phyloP scores from a whole-genome alignment of 2,113 vertebrate genomes.

The Carollia perspicillata region DNA sequence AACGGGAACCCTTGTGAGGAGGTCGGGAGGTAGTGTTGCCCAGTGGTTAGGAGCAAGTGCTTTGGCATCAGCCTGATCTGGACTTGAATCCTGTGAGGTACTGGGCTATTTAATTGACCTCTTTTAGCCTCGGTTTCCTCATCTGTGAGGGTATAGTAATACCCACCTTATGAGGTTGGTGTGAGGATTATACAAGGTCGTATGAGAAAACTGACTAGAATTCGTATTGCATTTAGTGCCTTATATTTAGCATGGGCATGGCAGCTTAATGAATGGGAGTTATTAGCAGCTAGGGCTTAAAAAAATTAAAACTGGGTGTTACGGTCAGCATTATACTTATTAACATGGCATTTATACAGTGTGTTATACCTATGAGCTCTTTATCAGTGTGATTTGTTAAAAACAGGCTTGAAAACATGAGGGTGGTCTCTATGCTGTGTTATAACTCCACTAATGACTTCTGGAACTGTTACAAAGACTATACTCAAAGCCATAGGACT shows the following conservation, averaged over 20 bases:
- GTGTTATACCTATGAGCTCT: not conserved
- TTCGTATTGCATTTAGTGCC: not conserved
- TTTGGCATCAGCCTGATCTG: not conserved
- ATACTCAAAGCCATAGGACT: not conserved
- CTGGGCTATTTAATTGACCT: not conserved
- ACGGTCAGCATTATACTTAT: not conserved
- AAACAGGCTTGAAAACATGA: not conserved
- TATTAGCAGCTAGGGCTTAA: not conserved
- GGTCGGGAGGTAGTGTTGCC: not conserved
- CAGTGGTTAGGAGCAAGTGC: not conserved
- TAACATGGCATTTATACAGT: not conserved
- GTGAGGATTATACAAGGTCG: not conserved
- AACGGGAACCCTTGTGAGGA: not conserved
- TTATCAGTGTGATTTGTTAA: not conserved
- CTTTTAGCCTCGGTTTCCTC: not conserved
- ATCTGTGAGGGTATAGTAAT: not conserved
- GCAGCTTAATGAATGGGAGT: not conserved
- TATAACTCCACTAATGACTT: not conserved
- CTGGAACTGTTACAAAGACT: not conserved
- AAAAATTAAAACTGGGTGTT: not conserved
- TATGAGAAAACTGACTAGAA: not conserved
- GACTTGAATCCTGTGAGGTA: not conserved
- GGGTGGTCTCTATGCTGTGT: not conserved
- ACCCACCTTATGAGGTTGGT: not conserved
- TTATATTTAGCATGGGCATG: not conserved